Evolutionary conservation across 2,113 vertebrate genomes (phyloP).

Genomic region (Spilogale gracilis): DNA sequence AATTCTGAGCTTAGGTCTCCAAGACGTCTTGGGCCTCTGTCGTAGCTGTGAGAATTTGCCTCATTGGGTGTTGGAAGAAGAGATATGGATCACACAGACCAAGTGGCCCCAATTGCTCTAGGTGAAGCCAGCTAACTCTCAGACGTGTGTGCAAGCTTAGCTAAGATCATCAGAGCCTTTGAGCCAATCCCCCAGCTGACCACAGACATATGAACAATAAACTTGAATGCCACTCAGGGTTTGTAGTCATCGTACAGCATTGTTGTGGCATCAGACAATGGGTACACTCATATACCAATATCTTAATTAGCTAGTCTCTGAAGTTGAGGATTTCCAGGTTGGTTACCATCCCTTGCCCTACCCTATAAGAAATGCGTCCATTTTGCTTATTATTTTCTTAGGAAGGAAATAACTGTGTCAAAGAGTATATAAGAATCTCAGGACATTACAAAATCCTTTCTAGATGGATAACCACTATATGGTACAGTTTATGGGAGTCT

Average conservation of each 20-base stretch:
- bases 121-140: background rate
- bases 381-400: constrained; percentile 7
- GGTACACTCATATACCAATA: background rate
- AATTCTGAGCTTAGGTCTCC: background rate
- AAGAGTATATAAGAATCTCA: background rate
- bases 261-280: background rate
- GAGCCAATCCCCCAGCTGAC: background rate
- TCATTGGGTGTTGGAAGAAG: background rate
- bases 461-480: background rate
- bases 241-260: background rate
- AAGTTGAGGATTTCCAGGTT: background rate
- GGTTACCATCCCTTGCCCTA: background rate
- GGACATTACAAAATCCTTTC: background rate
- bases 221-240: background rate
- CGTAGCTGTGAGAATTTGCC: background rate
- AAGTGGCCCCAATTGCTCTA: background rate
- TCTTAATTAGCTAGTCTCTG: background rate
- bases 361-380: background rate
- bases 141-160: background rate
- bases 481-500: background rate
- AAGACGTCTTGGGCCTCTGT: background rate
- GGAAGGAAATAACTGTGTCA: background rate
- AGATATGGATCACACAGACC: background rate
- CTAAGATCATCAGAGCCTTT: background rate
- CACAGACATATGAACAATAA: background rate